Evolutionary conservation across 2,888 invertebrate species (phyloP).

Genomic region (Limenitis camilla): DNA sequence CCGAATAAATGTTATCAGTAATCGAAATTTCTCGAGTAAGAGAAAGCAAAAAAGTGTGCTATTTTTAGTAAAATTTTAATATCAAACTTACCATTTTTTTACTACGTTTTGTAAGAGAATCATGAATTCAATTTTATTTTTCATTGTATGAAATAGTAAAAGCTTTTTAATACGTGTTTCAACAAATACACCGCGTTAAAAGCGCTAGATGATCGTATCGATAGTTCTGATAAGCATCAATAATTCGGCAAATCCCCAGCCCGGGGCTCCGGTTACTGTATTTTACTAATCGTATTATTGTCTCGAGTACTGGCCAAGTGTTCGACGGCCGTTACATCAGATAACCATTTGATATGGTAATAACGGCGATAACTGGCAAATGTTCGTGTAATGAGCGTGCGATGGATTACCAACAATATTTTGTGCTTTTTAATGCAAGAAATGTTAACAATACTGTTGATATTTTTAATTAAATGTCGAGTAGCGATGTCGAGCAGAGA

Average conservation of each 20-base stretch:
- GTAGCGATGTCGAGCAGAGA: too few relatives aligned
- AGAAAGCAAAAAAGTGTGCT: too few relatives aligned
- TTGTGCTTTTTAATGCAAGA: background rate
- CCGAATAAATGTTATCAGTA: too few relatives aligned
- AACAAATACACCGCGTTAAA: constrained; percentile 1
- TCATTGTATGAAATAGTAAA: background rate
- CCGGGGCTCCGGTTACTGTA: constrained; percentile 48
- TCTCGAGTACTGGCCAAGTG: constrained; percentile 41
- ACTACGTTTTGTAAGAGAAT: too few relatives aligned
- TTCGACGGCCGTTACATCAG: constrained; percentile 58
- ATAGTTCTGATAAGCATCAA: constrained; percentile 29
- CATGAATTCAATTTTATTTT: too few relatives aligned
- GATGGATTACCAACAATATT: constrained; percentile 48
- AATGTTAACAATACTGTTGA: background rate
- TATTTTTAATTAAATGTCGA: too few relatives aligned
- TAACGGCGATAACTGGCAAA: constrained; percentile 46
- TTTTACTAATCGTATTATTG: constrained; percentile 62
- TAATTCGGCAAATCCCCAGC: constrained; percentile 34
- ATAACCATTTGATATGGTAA: constrained; percentile 69
- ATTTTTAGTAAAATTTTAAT: too few relatives aligned
- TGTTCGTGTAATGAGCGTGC: constrained; percentile 60
- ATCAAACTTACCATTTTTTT: too few relatives aligned
- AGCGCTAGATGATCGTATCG: constrained; percentile 8
- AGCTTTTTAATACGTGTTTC: background rate
- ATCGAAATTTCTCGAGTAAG: too few relatives aligned